These are phyloP conservation scores for Sebastes baramenuke DNA, from an alignment of 2,797 vertebrate species.

Conservation along the genomic window DNA sequence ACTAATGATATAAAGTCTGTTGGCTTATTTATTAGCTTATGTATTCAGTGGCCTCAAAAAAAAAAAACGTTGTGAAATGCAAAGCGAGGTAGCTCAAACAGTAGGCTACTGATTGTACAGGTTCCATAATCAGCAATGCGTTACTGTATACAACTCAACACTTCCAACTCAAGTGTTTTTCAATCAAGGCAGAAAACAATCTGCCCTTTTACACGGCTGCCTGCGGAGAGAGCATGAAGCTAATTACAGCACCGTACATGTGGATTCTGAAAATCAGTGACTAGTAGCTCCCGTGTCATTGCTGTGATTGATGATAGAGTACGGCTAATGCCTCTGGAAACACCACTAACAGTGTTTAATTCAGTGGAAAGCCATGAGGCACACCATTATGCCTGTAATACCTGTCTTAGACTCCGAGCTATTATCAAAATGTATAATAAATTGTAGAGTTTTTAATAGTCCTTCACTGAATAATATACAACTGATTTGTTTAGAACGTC, in stretches of 20 bases:
- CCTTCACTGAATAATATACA: constrained; percentile 27
- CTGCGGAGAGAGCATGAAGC: constrained; percentile 31
- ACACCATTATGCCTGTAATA: neutral
- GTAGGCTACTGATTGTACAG: neutral
- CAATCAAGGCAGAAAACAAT: constrained; percentile 18
- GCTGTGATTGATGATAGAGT: constrained; percentile 56
- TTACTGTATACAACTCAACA: neutral
- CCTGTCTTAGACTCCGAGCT: constrained; percentile 5
- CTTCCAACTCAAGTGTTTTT: constrained; percentile 9
- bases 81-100: neutral
- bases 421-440: constrained; percentile 29
- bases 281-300: constrained; percentile 26
- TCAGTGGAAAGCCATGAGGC: constrained; percentile 10
- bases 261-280: constrained; percentile 23
- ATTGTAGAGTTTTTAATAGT: constrained; percentile 28
- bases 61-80: neutral
- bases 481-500: constrained; percentile 21
- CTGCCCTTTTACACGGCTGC: constrained; percentile 23
- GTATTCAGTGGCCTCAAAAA: neutral
- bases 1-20: neutral
- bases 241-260: constrained; percentile 28
- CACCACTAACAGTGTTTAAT: constrained; percentile 36
- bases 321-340: constrained; percentile 40
- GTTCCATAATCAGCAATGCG: neutral
- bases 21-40: neutral